Percentiles rank a stretch among this genome's conserved stretches.
Evolutionary conservation across 1,140 invertebrate genomes (phyloP).

Genomic region (Papilio dardanus): DNA sequence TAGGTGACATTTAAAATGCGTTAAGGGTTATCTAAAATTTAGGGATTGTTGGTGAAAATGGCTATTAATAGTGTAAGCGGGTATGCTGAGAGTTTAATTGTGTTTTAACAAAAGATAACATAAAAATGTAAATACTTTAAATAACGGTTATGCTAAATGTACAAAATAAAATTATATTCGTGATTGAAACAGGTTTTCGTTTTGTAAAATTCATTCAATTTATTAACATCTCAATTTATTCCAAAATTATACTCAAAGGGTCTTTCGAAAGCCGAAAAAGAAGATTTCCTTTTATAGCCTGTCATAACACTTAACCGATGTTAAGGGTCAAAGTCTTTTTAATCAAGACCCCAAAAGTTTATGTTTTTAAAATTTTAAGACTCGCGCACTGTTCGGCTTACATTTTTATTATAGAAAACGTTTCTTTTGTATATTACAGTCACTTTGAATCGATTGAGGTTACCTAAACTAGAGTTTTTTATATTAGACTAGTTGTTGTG

Average conservation of each 20-base stretch:
- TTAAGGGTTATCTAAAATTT: too few relatives aligned
- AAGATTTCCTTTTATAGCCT: conserved; percentile 3
- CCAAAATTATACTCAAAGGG: conserved; percentile 6
- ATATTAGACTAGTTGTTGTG: too few relatives aligned
- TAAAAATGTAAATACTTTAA: neutral
- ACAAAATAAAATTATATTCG: neutral
- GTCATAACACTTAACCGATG: conserved; percentile 16
- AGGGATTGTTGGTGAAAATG: too few relatives aligned
- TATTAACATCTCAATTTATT: neutral
- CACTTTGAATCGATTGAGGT: neutral
- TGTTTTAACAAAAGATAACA: neutral
- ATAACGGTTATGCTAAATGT: neutral
- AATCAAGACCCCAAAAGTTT: neutral
- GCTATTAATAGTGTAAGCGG: too few relatives aligned
- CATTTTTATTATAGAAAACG: neutral
- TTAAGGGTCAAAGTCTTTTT: conserved; percentile 9
- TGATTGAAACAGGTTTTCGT: neutral
- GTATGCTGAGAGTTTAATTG: too few relatives aligned
- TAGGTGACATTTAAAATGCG: too few relatives aligned
- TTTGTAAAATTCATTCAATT: neutral
- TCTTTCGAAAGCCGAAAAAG: neutral
- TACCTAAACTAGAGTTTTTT: neutral
- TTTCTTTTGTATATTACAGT: neutral
- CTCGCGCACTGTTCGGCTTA: neutral
- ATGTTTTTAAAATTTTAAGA: neutral